These are phyloP conservation scores for Harlomillsia oculata DNA, from an alignment of 1,140 invertebrate genomes.

Conservation along the genomic window DNA sequence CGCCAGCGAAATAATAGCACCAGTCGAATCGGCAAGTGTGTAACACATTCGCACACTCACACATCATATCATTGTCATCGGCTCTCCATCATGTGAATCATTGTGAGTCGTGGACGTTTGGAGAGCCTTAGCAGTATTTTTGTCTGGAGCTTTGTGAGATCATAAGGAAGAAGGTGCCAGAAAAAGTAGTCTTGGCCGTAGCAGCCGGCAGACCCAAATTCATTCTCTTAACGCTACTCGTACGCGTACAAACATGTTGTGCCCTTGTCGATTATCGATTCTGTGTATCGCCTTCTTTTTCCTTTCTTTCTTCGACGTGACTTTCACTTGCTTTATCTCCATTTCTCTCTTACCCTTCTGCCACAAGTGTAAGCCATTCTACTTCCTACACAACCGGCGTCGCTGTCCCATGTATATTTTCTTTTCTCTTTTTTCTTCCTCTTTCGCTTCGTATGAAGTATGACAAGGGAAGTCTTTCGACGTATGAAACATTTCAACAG, in stretches of 20 bases:
- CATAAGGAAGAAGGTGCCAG: too few relatives aligned
- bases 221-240: too few relatives aligned
- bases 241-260: constrained; percentile 10
- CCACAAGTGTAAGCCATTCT: neutral
- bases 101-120: too few relatives aligned
- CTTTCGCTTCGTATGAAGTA: neutral
- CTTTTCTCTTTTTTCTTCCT: constrained; percentile 5
- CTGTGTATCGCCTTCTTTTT: constrained; percentile 7
- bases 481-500: neutral
- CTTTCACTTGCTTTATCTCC: neutral
- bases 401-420: constrained; percentile 9
- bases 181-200: too few relatives aligned
- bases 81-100: too few relatives aligned
- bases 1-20: constrained; percentile 8
- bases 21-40: too few relatives aligned
- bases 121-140: too few relatives aligned
- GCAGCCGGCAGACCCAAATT: too few relatives aligned
- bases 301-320: neutral
- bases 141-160: too few relatives aligned
- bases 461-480: neutral
- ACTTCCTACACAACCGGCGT: too few relatives aligned
- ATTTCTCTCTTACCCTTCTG: neutral
- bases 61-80: constrained; percentile 8
- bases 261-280: constrained; percentile 26
- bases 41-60: constrained; percentile 1